Conservation (phyloP, 1,140 invertebrate genomes). For the Drosophila pseudoananassae region DNA sequence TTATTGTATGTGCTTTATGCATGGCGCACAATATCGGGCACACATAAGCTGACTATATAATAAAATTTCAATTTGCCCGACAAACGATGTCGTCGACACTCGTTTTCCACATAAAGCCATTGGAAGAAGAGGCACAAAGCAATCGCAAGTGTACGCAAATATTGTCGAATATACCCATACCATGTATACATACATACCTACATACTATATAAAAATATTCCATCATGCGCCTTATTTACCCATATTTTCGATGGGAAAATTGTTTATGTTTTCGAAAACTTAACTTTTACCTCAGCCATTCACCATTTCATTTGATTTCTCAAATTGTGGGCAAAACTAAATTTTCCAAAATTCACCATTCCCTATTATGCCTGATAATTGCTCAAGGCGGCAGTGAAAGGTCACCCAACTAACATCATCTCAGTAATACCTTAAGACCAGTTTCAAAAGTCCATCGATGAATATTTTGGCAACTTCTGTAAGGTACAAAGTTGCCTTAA, state of each 20-base stretch:
- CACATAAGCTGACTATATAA: constrained; percentile 46
- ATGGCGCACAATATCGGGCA: constrained; percentile 61
- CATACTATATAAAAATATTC: constrained; percentile 21
- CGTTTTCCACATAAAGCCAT: constrained; percentile 19
- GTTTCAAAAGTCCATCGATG: neutral
- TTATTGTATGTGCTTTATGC: constrained; percentile 75
- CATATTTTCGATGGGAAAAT: constrained; percentile 35
- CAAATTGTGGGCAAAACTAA: neutral
- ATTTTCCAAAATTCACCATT: neutral
- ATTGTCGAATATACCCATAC: constrained; percentile 14
- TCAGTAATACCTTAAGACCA: neutral
- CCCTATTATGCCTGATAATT: neutral
- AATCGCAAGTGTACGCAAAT: constrained; percentile 36
- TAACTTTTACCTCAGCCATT: neutral
- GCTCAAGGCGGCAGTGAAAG: neutral
- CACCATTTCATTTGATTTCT: constrained; percentile 15
- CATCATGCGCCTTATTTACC: constrained; percentile 37
- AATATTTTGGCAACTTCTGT: neutral
- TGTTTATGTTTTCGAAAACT: neutral
- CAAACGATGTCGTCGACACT: constrained; percentile 52
- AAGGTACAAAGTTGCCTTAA: neutral
- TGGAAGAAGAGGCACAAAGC: constrained; percentile 21
- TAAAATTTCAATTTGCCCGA: constrained; percentile 52
- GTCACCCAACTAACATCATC: neutral
- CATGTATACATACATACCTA: neutral